Base-by-base conservation (phyloP, 1,140 invertebrate genomes). In the Drosophila rufa region DNA sequence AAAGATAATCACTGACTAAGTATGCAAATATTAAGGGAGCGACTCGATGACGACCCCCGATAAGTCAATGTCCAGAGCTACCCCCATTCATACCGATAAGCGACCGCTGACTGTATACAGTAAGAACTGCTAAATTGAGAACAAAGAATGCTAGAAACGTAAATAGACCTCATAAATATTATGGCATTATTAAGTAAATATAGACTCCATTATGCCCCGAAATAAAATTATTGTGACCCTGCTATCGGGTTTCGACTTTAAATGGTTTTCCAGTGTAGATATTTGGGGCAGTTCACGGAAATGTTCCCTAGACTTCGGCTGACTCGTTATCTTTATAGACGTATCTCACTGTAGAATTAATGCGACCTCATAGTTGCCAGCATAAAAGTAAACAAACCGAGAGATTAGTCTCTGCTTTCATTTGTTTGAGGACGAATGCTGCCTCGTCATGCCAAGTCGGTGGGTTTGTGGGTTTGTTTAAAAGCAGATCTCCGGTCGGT, bases 301-400 rank as follows among this genome's bases (percentile, higher is more conserved):
- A 15, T 12, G 15, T 25, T 65, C 11, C 12, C 27, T 6, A 12
- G 9, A 19, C 12, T 4, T 5, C 17, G 45, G 3, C 17, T n/a
- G 12, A 27, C 17, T 17, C 15, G 22, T 11, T 22, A 60, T 56
- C 12, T 48, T 40, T 33, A 40, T n/a, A 40, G 15, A 11, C 19
- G n/a, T 5, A 12, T 17, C 15, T 33, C 25, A 36, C 25, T 36
- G 66, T 58, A 36, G 5, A 8, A 33, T 6, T 70, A 3, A 17
- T 50, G 66, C 33, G 8, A 25, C 4, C 11, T 71, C 50, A 71
- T 12, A 55, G 15, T 47, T 30, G n/a, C 12, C 12, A 17, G 68
- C 27, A 56, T 6, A 58, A 56, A 71, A 17, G 66, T 71, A 58
- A 71, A 71, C 45, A 73, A 22, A 50, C 17, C 19, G 2, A n/a